Evolutionary conservation across 2,113 vertebrate species (phyloP), one percentile per base, ranked within the genome.

Genomic region (Anhinga anhinga): DNA sequence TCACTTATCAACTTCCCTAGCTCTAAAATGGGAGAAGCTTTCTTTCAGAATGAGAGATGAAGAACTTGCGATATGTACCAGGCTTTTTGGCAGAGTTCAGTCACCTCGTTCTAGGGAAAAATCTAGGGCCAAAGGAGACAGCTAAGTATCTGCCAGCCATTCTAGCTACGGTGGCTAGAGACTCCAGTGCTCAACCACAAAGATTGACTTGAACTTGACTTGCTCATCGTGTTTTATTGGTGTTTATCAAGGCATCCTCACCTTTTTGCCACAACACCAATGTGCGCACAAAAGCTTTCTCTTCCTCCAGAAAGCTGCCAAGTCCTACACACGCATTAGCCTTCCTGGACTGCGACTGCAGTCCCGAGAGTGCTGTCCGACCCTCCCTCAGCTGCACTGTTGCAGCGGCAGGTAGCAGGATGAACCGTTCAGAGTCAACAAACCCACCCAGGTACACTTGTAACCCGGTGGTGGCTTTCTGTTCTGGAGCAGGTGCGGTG

Each of bases 271-370:
- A 67, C 50, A 50, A 42, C 12, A 40, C 21, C 19, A 23, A 34
- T 13, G 26, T 0, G 45, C 15, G 20, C 53, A 73, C 63, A 40
- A 42, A 84, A 78, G 13, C 21, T 14, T 50, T 29, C 38, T 62
- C 32, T 76, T 65, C 17, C 63, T 50, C 63, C 49, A 55, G 40
- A 82, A 88, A 34, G 21, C 56, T 71, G 42, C 23, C 6, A 40
- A 58, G 20, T 40, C 42, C 61, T 22, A 3, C 0, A 1, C 16
- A 56, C 0, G 0, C 17, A 7, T n/a, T 18, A 42, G 38, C 44
- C n/a, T 53, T 61, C 25, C 30, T 3, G 7, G 19, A n/a, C 58
- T 13, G n/a, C 7, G 21, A 49, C 22, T n/a, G 18, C 36, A 67
- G 15, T 40, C 1, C 52, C 40, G 25, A 36, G 9, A 25, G 11